Base-by-base conservation (phyloP, 2,888 invertebrate genomes). In the Eristalis tenax region DNA sequence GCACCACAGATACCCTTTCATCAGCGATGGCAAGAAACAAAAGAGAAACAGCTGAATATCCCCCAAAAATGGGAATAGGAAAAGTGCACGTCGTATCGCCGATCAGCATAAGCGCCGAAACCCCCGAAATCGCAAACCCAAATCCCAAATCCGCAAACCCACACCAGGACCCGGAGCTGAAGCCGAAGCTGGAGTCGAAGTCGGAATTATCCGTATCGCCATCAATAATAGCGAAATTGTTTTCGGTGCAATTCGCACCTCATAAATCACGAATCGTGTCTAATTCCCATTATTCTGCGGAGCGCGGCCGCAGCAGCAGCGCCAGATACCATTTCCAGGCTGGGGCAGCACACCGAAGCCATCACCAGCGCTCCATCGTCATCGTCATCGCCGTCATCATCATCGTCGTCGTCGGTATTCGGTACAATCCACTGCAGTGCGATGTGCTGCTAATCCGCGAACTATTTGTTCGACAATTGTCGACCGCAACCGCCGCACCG, bases 211-310 rank as follows among this genome's bases (percentile, higher is more conserved):
- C 50, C 50, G 50, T 87, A 87, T 87, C 87, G 64, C 73, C 84
- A 88, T 84, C 88, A 88, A 88, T 88, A 88, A 88, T 84, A 88
- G 83, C 88, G 88, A 90, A 91, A 90, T 90, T 90, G 90, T 91
- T 91, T 91, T 90, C 87, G 90, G 90, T 91, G 91, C 91, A 92
- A 92, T 92, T 92, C 91, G 90, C 92, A 92, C 92, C 92, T 92
- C 91, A 92, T 92, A 92, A 92, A 92, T 92, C 92, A 91, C 91
- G 91, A 92, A 91, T 91, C 92, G 92, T 92, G 92, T 91, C 92
- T 90, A 91, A 91, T 90, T 90, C 89, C 89, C 89, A 90, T 90
- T 88, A 89, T 87, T 88, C 73, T 18, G 18, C 50, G 50, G 50
- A 50, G 50, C 80, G 76, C 64, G 76, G 83, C 57, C 40, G 66